A percentile compares a stretch with the other conserved stretches of the same genome.
Evolutionary conservation across 2,113 vertebrate genomes (phyloP).

Genomic region (Ammodytes dubius): DNA sequence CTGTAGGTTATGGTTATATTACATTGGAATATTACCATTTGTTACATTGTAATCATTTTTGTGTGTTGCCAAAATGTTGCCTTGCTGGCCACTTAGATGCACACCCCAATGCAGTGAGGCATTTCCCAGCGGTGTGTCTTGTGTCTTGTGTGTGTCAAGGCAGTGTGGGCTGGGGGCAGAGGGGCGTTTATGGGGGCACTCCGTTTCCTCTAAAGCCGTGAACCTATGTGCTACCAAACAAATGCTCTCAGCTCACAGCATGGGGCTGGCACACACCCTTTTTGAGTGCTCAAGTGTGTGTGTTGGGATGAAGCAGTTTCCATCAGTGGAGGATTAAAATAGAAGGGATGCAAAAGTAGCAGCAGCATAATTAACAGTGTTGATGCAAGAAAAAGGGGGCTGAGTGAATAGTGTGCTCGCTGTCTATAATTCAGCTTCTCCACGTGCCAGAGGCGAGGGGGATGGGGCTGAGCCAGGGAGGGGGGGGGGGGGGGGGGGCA

Average conservation of each 20-base stretch:
- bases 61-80: constrained; percentile 7
- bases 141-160: constrained; percentile 9
- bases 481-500: constrained; percentile 14
- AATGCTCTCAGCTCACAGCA: constrained; percentile 47
- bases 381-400: constrained; percentile 50
- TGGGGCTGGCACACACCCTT: constrained; percentile 40
- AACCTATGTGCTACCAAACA: constrained; percentile 60
- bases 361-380: constrained; percentile 76
- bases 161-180: constrained; percentile 1
- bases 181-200: constrained; percentile 27
- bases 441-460: constrained; percentile 57
- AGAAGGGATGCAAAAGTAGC: constrained; percentile 58
- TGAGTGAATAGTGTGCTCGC: constrained; percentile 61
- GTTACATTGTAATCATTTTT: not conserved
- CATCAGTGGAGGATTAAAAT: constrained; percentile 71
- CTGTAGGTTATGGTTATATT: not conserved
- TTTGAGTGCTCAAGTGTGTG: constrained; percentile 28
- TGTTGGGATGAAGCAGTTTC: constrained; percentile 48
- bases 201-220: constrained; percentile 30
- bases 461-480: constrained; percentile 49
- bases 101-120: constrained; percentile 22
- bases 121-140: constrained; percentile 49
- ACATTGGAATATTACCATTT: constrained; percentile 3
- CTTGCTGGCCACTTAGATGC: constrained; percentile 2
- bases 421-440: constrained; percentile 73